Evolutionary conservation across 2,797 vertebrate species (phyloP).

Genomic region (Malurus splendens): DNA sequence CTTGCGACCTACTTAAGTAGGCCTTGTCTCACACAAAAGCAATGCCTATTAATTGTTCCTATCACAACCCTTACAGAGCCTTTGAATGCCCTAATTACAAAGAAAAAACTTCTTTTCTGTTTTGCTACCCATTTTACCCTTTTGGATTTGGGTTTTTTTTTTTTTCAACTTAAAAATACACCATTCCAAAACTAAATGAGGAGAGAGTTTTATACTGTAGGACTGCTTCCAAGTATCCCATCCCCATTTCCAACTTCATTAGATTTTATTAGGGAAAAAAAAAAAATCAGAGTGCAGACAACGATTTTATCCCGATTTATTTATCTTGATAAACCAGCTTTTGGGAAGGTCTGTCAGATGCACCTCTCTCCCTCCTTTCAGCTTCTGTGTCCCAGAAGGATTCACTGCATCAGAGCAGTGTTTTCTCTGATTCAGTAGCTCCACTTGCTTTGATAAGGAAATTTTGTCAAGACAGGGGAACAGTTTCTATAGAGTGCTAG

Average conservation of each 20-base stretch:
- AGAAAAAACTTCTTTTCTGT: neutral
- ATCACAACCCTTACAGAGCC: neutral
- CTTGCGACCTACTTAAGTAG: neutral
- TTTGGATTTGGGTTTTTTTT: neutral
- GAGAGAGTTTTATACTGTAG: neutral
- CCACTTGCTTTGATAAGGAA: neutral
- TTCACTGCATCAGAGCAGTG: neutral
- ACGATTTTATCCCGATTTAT: neutral
- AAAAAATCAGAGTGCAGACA: neutral
- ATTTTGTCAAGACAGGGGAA: neutral
- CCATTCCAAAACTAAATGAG: neutral
- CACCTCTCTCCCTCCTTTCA: neutral
- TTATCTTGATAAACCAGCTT: neutral
- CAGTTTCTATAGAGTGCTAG: neutral
- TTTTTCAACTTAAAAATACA: neutral
- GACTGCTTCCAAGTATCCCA: neutral
- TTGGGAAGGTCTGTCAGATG: neutral
- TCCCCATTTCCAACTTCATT: neutral
- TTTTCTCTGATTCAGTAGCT: neutral
- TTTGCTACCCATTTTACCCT: neutral
- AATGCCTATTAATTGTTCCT: constrained; percentile 11
- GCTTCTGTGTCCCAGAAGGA: neutral
- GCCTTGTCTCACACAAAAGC: neutral
- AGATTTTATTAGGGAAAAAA: neutral
- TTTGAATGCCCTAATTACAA: constrained; percentile 6